These are phyloP conservation scores for Symphodus melops DNA, from an alignment of 2,113 vertebrate genomes.

Conservation along the genomic window DNA sequence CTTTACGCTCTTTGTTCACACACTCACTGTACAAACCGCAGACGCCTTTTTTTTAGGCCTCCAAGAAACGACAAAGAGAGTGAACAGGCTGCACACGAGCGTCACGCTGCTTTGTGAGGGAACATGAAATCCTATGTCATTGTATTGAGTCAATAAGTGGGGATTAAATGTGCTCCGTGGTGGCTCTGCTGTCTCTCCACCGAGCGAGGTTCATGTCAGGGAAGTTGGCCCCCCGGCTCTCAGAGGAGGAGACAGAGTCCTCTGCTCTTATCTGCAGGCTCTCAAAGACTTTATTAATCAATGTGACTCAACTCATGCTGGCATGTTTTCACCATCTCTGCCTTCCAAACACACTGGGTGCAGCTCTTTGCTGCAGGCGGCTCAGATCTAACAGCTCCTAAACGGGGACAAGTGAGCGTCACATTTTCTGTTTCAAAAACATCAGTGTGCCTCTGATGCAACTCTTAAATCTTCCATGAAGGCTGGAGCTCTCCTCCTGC, in stretches of 20 bases:
- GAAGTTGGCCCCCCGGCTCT: constrained; percentile 63
- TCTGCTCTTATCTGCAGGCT: background rate
- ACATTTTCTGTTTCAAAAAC: background rate
- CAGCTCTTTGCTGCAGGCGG: background rate
- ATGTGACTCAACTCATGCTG: constrained; percentile 14
- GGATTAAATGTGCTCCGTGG: constrained; percentile 60
- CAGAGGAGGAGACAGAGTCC: constrained; percentile 8
- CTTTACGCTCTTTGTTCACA: background rate
- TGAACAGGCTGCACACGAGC: constrained; percentile 19
- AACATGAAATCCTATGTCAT: constrained; percentile 41
- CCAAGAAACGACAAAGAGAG: constrained; percentile 32
- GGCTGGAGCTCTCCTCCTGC: background rate
- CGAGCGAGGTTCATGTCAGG: constrained; percentile 57
- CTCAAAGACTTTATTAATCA: constrained; percentile 7
- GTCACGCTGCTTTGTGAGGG: constrained; percentile 34
- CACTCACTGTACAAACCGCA: background rate
- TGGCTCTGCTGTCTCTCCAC: constrained; percentile 54
- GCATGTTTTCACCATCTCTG: background rate
- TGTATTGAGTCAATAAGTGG: constrained; percentile 58
- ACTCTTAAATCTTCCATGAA: background rate
- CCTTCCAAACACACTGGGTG: background rate
- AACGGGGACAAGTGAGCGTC: background rate
- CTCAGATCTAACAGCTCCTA: background rate
- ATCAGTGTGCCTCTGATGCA: background rate
- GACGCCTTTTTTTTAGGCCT: constrained; percentile 33